Evolutionary conservation across 2,888 invertebrate genomes (phyloP), one percentile per base, ranked within the genome.

Genomic region (Acanthosoma haemorrhoidale): DNA sequence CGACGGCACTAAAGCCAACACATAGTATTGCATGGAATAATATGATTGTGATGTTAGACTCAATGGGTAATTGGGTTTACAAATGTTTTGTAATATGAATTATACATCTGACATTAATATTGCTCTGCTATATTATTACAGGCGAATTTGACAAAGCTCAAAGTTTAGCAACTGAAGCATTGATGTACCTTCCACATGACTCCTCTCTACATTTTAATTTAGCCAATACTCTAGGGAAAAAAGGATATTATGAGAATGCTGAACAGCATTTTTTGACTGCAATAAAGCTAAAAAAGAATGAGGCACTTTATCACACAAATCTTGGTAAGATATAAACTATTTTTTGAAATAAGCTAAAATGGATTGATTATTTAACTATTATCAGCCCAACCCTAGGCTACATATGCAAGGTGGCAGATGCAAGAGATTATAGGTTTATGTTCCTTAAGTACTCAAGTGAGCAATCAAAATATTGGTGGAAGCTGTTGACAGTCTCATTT

Each of bases 1-100:
- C 96, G 1, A 91, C 92, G 0, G 79, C 83, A 68, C 83, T 90
- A 70, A 89, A 90, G 77, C 88, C 91, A 0, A 86, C 85, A 1
- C 95, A 96, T 79, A 83, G 86, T 6, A 87, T 90, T 74, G 92
- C 96, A 0, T 97, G 97, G 97, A 92, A 90, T 58, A 98, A 97
- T 78, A 86, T 92, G 77, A 83, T 96, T 64, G 89, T 96, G 6
- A 84, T 96, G 76, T 69, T 77, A 32, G 77, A 77, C 60, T 75
- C 76, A 21, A 71, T 76, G 32, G 77, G 77, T 75, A 70, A 70
- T 60, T 57, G 9, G 51, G 1, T 39, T 71, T 63, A 25, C 36
- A 41, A n/a, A 69, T 2, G 25, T 16, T 41, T 43, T 8, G 18
- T 41, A 61, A 29, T 13, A 18, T 25, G 58, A 69, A 70, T 60